A percentile compares a stretch with the other conserved stretches of the same genome.
Conservation (phyloP, 1,140 invertebrate genomes). For the Drosophila sproati region DNA sequence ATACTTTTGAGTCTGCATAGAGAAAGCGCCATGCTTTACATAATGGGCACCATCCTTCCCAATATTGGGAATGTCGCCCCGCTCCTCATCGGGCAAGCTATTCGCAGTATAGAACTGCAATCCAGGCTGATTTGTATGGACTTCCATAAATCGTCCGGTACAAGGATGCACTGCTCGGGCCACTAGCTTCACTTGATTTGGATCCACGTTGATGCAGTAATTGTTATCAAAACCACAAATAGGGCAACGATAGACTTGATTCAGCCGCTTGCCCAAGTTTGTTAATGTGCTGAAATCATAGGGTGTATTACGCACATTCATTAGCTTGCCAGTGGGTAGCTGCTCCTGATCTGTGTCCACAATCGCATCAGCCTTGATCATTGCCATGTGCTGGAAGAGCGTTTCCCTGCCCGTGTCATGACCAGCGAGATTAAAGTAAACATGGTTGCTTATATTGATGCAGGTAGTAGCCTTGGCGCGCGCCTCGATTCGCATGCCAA, state of each 20-base stretch:
- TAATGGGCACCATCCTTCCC: slow-evolving; percentile 91
- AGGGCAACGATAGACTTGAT: slow-evolving; percentile 73
- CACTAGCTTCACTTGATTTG: slow-evolving; percentile 64
- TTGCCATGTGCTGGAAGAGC: slow-evolving; percentile 90
- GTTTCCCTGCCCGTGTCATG: slow-evolving; percentile 86
- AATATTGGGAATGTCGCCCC: slow-evolving; percentile 76
- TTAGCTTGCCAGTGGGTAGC: slow-evolving; percentile 92
- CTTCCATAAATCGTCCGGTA: slow-evolving; percentile 90
- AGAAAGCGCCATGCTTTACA: slow-evolving; percentile 92
- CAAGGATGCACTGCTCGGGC: slow-evolving; percentile 88
- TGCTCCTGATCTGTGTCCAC: slow-evolving; percentile 89
- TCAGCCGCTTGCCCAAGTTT: slow-evolving; percentile 85
- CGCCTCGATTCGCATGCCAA: slow-evolving; percentile 90
- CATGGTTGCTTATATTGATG: slow-evolving; percentile 95
- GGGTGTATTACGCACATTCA: slow-evolving; percentile 87
- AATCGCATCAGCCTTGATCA: slow-evolving; percentile 90
- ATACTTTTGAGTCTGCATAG: slow-evolving; percentile 96
- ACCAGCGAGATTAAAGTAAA: slow-evolving; percentile 96
- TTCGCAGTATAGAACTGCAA: slow-evolving; percentile 95
- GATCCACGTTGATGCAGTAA: slow-evolving; percentile 87
- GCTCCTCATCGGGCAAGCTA: slow-evolving; percentile 87
- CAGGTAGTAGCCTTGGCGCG: slow-evolving; percentile 91
- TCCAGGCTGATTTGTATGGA: slow-evolving; percentile 94
- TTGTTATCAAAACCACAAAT: slow-evolving; percentile 90
- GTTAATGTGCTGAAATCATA: slow-evolving; percentile 89